Base-by-base conservation (phyloP, 2,888 invertebrate genomes). In the Tromatobia lineatoria region DNA sequence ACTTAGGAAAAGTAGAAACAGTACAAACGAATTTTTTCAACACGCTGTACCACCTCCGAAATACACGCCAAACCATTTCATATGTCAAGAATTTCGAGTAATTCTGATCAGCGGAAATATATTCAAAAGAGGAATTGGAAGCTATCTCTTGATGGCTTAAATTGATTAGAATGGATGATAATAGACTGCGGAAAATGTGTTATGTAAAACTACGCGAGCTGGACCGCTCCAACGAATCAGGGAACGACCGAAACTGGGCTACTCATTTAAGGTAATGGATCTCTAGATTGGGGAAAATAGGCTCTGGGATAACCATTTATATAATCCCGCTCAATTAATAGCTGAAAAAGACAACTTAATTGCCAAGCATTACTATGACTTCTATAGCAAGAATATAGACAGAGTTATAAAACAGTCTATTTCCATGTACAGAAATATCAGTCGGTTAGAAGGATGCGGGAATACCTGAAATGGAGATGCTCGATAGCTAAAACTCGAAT, bases 391-490 rank as follows among this genome's bases (percentile, higher is more conserved):
- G 18, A 67, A 67, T 23, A 67, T 67, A 2, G 29, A 25, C 15
- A 67, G 67, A 10, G 15, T 67, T 0, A 3, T 67, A 29, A 67
- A 67, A 15, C 50, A 25, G n/a, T 15, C 67, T n/a, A 50, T 50
- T 8, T 50, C 67, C 13, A 42, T 42, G 2, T 45, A 45, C 7
- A 42, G 66, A 2, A 23, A 20, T 3, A 67, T 67, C 20, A 67
- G 47, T 25, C 3, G 2, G 3, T 13, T 67, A 67, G n/a, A 47
- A 3, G 47, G 47, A 0, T 47, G 67, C 25, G 67, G 47, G 67
- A 67, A 15, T 67, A 67, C 47, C n/a, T 67, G 2, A 25, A 25
- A 1, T 67, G 67, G 67, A 67, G 67, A 67, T 8, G 25, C 25
- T 25, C 15, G 1, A 67, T 67, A 47, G 67, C 67, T 0, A 67